Percentiles rank a stretch among this genome's conserved stretches.
phyloP scores from a whole-genome alignment of 1,140 invertebrate species.

The Aphelenchoides fujianensis region DNA sequence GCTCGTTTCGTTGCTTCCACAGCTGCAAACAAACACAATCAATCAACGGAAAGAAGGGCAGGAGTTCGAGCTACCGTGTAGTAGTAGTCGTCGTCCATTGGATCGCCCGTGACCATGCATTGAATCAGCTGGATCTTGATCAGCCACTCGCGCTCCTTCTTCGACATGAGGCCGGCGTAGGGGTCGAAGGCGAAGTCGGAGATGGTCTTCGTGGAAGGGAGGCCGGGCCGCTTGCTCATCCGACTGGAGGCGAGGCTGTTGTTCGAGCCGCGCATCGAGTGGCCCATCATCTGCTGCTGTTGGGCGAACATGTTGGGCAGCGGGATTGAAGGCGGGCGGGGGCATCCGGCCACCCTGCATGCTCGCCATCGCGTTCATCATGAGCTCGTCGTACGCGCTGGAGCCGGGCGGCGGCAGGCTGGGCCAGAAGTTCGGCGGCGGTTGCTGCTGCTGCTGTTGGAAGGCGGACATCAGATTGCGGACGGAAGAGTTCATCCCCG shows the following conservation, averaged over 20 bases:
- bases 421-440: neutral
- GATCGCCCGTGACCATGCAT: constrained; percentile 54
- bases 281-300: neutral
- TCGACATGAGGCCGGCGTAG: constrained; percentile 60
- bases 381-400: neutral
- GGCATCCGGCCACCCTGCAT: neutral
- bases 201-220: constrained; percentile 6
- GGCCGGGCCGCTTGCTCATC: neutral
- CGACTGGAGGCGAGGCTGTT: neutral
- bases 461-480: neutral
- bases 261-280: neutral
- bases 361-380: neutral
- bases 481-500: neutral
- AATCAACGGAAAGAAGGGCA: too few relatives aligned
- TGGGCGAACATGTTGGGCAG: constrained; percentile 6
- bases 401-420: neutral
- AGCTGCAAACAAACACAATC: constrained; percentile 46
- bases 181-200: constrained; percentile 59
- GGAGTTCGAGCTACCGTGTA: constrained; percentile 44
- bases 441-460: too few relatives aligned
- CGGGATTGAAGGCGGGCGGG: neutral
- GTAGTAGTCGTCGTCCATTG: constrained; percentile 59
- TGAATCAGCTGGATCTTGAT: constrained; percentile 61
- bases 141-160: constrained; percentile 60
- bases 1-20: constrained; percentile 50